These are phyloP conservation scores for Drosophila busckii DNA, from an alignment of 1,140 invertebrate genomes.

Conservation along the genomic window DNA sequence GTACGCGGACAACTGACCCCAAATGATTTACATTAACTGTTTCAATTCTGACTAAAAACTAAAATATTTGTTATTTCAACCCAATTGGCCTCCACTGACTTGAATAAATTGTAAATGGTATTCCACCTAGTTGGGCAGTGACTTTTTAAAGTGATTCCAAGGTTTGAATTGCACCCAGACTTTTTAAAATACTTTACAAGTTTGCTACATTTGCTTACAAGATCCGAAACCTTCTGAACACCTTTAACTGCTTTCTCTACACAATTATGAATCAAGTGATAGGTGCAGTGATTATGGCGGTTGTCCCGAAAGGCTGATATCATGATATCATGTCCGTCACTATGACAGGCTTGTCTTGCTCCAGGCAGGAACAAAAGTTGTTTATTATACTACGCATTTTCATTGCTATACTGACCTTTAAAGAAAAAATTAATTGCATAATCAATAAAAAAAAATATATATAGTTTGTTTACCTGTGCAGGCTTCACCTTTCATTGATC, in stretches of 20 bases:
- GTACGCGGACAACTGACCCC: not conserved
- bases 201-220: slow-evolving; percentile 1
- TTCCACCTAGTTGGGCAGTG: slow-evolving; percentile 23
- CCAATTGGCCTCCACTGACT: slow-evolving; percentile 13
- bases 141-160: slow-evolving; percentile 14
- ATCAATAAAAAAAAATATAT: slow-evolving; percentile 10
- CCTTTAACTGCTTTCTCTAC: slow-evolving; percentile 15
- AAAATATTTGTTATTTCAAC: slow-evolving; percentile 4
- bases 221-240: slow-evolving; percentile 2
- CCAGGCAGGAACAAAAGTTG: slow-evolving; percentile 15
- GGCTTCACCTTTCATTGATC: slow-evolving; percentile 1
- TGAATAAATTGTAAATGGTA: slow-evolving; percentile 18
- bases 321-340: slow-evolving; percentile 28
- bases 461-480: slow-evolving; percentile 12
- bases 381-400: slow-evolving; percentile 8
- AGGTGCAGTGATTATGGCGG: slow-evolving; percentile 16
- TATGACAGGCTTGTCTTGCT: slow-evolving; percentile 14
- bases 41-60: slow-evolving; percentile 7
- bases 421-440: slow-evolving; percentile 2
- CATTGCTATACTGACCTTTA: not conserved
- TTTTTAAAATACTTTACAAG: slow-evolving; percentile 23
- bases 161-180: slow-evolving; percentile 1
- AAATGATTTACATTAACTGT: slow-evolving; percentile 14
- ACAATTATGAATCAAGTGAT: slow-evolving; percentile 18
- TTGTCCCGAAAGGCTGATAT: slow-evolving; percentile 7